phyloP scores from a whole-genome alignment of 2,888 invertebrate genomes.

The Trimorus sp. region DNA sequence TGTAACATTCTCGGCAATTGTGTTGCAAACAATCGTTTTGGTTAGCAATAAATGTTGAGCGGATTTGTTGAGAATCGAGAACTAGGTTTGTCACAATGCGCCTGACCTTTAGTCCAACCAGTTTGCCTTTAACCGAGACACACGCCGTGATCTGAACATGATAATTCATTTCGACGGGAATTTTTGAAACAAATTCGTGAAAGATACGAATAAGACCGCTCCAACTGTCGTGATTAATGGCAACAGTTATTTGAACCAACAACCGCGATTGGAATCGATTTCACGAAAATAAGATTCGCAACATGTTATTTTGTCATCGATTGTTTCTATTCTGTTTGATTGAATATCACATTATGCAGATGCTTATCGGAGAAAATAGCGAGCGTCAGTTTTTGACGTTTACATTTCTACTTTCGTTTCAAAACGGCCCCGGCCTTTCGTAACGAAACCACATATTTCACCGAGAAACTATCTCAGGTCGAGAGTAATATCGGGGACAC shows the following conservation, averaged over 20 bases:
- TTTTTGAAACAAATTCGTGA: constrained; percentile 61
- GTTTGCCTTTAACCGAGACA: constrained; percentile 59
- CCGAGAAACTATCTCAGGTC: not conserved
- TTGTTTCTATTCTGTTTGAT: not conserved
- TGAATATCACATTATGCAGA: too few relatives aligned
- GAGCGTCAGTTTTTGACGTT: too few relatives aligned
- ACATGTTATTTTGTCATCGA: constrained; percentile 52
- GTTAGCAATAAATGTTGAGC: constrained; percentile 53
- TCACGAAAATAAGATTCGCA: constrained; percentile 45
- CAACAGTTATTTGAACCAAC: constrained; percentile 7
- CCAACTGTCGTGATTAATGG: constrained; percentile 51
- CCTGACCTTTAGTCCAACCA: constrained; percentile 62
- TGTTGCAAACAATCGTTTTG: constrained; percentile 49
- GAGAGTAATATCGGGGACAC: not conserved
- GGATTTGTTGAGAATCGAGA: constrained; percentile 53
- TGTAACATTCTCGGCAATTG: constrained; percentile 52
- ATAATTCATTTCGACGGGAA: constrained; percentile 58
- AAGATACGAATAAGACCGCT: constrained; percentile 49
- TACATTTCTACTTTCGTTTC: too few relatives aligned
- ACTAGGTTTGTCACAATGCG: constrained; percentile 60
- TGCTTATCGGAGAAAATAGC: too few relatives aligned
- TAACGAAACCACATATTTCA: not conserved
- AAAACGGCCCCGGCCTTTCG: not conserved
- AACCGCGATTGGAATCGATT: constrained; percentile 47
- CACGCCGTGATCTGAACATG: constrained; percentile 38